Base-by-base conservation (phyloP, 2,113 vertebrate species). In the Leptosomus discolor region DNA sequence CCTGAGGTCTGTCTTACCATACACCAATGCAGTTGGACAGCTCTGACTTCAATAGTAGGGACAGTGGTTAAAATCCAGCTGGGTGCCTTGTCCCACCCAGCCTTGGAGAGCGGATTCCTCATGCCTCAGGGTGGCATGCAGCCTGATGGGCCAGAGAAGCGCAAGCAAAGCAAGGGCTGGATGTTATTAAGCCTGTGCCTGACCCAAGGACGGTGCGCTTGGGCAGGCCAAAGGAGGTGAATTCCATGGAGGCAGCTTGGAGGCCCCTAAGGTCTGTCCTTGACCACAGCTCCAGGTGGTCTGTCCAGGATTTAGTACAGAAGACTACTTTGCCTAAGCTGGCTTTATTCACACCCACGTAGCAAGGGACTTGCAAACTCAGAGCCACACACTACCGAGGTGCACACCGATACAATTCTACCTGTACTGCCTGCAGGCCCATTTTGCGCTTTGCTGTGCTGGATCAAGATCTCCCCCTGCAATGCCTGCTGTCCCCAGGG, bases 291-390 rank as follows among this genome's bases (percentile, higher is more conserved):
- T 74, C 69, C 86, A 84, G 71, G 94, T 84, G 51, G 69, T 60
- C 86, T 58, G 41, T 19, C 37, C 24, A 87, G 86, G 88, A 89
- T 84, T 95, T 93, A 92, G 80, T 7, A 77, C 81, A 58, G 70
- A 85, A 88, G 77, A 32, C 74, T 90, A 17, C 87, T 92, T 82
- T 76, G 57, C 76, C 83, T 93, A 92, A 96, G 71, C 82, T 93
- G 85, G 75, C 75, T 97, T 92, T 91, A 78, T 63, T 81, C 79
- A 83, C 67, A 61, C 85, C 88, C 53, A 75, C 34, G 0, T 69
- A 84, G 69, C 34, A 36, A 73, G 63, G 61, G 36, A 69, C 85
- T 50, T 45, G 37, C 57, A 64, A 86, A 54, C n/a, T 37, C 79
- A 39, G 68, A 69, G 71, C 58, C 23, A 1, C 3, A n/a, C 15